Evolutionary conservation across 2,113 vertebrate genomes (phyloP).

Genomic region (Melanostigma gelatinosum): DNA sequence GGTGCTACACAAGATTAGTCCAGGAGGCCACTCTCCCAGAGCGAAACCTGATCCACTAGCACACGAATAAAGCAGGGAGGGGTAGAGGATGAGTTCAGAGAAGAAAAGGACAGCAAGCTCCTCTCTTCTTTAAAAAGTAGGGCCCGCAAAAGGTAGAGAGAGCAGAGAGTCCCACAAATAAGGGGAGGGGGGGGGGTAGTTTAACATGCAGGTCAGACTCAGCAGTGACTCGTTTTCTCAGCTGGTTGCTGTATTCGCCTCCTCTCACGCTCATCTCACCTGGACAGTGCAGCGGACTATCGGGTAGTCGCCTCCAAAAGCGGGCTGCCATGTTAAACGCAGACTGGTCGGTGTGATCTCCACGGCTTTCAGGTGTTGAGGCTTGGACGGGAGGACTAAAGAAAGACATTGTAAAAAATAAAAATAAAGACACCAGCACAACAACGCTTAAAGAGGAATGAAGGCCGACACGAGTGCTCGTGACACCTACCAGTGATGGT

Average conservation of each 20-base stretch:
- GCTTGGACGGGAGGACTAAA: constrained; percentile 85
- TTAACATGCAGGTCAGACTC: constrained; percentile 28
- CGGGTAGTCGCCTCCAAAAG: constrained; percentile 85
- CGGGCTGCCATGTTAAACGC: constrained; percentile 84
- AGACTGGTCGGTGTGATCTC: constrained; percentile 78
- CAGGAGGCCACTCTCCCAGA: constrained; percentile 76
- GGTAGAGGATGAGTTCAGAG: constrained; percentile 55
- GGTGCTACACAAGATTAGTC: constrained; percentile 56
- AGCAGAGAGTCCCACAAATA: constrained; percentile 5
- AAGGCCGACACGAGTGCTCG: not conserved
- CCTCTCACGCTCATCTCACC: constrained; percentile 75
- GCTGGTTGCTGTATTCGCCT: not conserved
- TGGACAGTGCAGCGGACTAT: constrained; percentile 86
- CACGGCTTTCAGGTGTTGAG: constrained; percentile 72
- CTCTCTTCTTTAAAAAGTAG: constrained; percentile 45
- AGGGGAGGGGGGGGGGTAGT: constrained; percentile 19
- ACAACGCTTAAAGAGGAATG: not conserved
- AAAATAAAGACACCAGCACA: not conserved
- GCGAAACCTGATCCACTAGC: constrained; percentile 75
- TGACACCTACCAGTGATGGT: constrained; percentile 84
- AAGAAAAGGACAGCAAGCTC: constrained; percentile 52
- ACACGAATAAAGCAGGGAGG: constrained; percentile 61
- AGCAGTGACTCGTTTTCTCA: constrained; percentile 1
- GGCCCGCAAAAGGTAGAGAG: constrained; percentile 1
- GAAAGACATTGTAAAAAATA: not conserved